phyloP scores from a whole-genome alignment of 1,140 invertebrate species.

The Bombus pyrosoma region DNA sequence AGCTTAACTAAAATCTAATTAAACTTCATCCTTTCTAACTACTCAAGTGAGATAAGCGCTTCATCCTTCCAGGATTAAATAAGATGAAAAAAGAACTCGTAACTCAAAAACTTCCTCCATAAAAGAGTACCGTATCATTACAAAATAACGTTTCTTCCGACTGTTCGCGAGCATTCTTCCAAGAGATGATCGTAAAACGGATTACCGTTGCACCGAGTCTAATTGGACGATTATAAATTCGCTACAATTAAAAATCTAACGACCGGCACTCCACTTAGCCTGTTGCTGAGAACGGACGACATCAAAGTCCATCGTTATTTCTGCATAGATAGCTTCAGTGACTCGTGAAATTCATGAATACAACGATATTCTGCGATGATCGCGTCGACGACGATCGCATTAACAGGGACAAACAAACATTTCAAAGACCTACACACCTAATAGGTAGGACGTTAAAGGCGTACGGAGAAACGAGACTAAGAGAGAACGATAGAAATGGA shows the following conservation, averaged over 20 bases:
- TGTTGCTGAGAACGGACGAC: not conserved
- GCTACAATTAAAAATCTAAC: constrained; percentile 15
- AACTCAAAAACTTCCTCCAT: not conserved
- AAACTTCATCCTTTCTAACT: not conserved
- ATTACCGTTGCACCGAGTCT: not conserved
- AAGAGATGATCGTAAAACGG: constrained; percentile 5
- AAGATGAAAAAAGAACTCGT: not conserved
- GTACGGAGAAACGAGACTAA: constrained; percentile 19
- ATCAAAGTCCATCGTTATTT: constrained; percentile 5
- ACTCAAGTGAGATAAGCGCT: not conserved
- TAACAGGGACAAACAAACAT: constrained; percentile 53
- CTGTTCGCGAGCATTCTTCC: not conserved
- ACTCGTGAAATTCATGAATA: constrained; percentile 24
- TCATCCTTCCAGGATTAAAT: not conserved
- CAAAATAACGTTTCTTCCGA: not conserved
- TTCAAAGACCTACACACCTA: constrained; percentile 22
- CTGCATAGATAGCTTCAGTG: not conserved
- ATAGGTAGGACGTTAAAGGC: constrained; percentile 26
- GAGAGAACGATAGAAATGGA: constrained; percentile 1
- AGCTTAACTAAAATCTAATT: not conserved
- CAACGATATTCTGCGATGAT: not conserved
- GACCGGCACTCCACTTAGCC: not conserved
- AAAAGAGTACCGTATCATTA: not conserved
- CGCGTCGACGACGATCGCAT: not conserved
- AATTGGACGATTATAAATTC: constrained; percentile 17